A percentile compares a stretch with the other conserved stretches of the same genome.
Conservation (phyloP, 2,888 invertebrate genomes). For the Drosophila formosana region DNA sequence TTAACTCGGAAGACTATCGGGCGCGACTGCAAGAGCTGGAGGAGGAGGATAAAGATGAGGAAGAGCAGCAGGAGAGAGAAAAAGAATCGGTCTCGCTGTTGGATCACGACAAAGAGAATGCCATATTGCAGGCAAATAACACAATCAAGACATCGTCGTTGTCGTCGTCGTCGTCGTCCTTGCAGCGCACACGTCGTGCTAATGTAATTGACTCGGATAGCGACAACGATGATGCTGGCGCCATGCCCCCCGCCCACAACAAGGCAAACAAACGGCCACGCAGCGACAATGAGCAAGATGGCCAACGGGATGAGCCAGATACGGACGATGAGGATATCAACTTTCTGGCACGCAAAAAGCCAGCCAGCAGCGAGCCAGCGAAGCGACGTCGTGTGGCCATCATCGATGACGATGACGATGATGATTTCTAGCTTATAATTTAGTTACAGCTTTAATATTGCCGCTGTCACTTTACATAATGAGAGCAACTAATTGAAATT, state of each 20-base stretch:
- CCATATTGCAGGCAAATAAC: constrained; percentile 63
- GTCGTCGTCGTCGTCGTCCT: constrained; percentile 43
- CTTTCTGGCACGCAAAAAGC: constrained; percentile 81
- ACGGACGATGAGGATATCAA: constrained; percentile 77
- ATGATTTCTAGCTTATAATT: constrained; percentile 68
- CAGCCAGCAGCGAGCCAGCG: constrained; percentile 65
- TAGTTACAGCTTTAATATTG: constrained; percentile 26
- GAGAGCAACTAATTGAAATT: constrained; percentile 39
- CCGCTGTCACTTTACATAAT: constrained; percentile 37
- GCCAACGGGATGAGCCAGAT: constrained; percentile 31
- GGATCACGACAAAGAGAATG: constrained; percentile 62
- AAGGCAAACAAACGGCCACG: constrained; percentile 79
- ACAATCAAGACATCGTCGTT: constrained; percentile 53
- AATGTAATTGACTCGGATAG: constrained; percentile 85
- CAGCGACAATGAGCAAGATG: constrained; percentile 64
- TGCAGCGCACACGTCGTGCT: constrained; percentile 80
- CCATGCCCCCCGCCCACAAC: constrained; percentile 60
- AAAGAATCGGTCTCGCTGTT: constrained; percentile 17
- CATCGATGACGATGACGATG: constrained; percentile 83
- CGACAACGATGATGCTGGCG: constrained; percentile 69
- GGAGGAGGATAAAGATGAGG: constrained; percentile 44
- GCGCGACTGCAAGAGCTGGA: constrained; percentile 82
- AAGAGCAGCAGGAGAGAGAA: constrained; percentile 5
- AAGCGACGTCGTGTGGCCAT: constrained; percentile 84
- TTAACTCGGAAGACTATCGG: constrained; percentile 84